Conservation (phyloP, 2,113 vertebrate genomes). For the Peucedramus taeniatus region DNA sequence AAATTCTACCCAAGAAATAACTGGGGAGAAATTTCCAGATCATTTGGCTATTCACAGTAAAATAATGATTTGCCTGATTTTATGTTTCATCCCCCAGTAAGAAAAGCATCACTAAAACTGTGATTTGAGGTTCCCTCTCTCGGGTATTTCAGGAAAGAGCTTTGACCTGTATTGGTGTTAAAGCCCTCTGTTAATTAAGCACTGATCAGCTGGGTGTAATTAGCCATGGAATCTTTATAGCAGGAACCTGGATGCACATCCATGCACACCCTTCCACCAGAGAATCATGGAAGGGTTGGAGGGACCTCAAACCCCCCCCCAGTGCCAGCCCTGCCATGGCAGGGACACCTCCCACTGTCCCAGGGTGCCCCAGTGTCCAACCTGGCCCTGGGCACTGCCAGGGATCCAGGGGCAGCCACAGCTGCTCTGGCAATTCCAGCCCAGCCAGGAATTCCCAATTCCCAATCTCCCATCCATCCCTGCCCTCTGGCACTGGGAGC, state of each 20-base stretch:
- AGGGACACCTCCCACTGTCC: neutral
- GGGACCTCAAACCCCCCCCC: accelerated
- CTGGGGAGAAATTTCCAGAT: neutral
- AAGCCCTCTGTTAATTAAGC: neutral
- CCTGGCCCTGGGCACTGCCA: neutral
- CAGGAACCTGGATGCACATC: neutral
- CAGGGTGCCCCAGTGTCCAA: neutral
- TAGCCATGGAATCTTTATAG: neutral
- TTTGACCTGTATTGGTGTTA: neutral
- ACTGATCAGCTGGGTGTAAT: neutral
- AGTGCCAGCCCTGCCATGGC: neutral
- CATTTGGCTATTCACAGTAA: neutral
- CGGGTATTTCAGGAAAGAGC: neutral
- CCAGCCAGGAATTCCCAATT: neutral
- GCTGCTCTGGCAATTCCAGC: neutral
- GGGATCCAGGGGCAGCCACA: neutral
- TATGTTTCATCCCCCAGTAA: neutral
- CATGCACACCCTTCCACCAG: neutral
- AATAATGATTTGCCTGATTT: neutral
- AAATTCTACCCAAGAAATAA: neutral
- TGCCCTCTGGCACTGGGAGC: accelerated
- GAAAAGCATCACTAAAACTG: neutral
- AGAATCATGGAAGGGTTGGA: accelerated
- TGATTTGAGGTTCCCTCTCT: neutral
- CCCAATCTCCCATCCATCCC: neutral